Evolutionary conservation across 1,140 invertebrate species (phyloP), one percentile per base, ranked within the genome.

Genomic region (Cherax quadricarinatus): DNA sequence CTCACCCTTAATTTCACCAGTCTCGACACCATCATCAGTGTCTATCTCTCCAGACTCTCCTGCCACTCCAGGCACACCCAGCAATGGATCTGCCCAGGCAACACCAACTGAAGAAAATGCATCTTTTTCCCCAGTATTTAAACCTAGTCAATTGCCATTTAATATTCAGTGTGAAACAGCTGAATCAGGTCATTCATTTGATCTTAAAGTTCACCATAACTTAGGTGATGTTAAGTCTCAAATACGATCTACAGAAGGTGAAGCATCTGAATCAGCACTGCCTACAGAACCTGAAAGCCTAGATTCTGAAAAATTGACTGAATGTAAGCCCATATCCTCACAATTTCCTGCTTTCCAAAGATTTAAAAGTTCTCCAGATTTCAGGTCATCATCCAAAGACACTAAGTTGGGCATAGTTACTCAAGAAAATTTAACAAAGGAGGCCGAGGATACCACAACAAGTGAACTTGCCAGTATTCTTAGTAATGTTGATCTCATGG

Each of bases 11-110:
- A 60, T 90, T 24, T 86, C 92, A 24, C 88, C 92, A 12, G 88
- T 90, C 10, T 85, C 92, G 21, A 80, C 78, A 30, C 88, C 92
- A 75, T 93, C 88, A 41, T 88, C 91, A 48, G 86, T 91, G 18
- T 91, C 90, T 10, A 91, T 91, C 14, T 89, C 92, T 73, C 87
- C 87, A 82, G 92, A 93, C 81, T 93, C 92, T 14, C 90, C 90
- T 51, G 90, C 90, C 60, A 91, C 90, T n/a, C 92, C 92, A 48
- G 85, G 83, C 24, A 62, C 79, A 41, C 78, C 80, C 60, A 82
- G 75, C 51, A 66, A 53, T 82, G 70, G 83, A 24, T 91, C 92
- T 41, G 88, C 82, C 60, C 84, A 90, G 21, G 49, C 49, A 51
- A 93, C 92, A 70, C 88, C 88, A 3, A 81, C 79, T 21, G 92